Evolutionary conservation across 2,888 invertebrate species (phyloP).

Genomic region (Operophtera brumata): DNA sequence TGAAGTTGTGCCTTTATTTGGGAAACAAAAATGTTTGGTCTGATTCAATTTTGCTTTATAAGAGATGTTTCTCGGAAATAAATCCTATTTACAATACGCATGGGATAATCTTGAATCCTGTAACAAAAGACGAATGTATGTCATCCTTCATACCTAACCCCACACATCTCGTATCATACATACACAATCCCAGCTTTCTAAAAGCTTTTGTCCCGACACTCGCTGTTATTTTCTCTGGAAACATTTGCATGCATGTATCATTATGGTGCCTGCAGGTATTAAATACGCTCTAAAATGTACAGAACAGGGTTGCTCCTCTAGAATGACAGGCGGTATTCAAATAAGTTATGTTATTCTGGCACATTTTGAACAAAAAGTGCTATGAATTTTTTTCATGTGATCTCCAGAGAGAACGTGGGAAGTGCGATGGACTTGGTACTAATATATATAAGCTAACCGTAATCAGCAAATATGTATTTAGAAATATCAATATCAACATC

Average conservation of each 20-base stretch:
- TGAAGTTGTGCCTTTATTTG: too few species aligned
- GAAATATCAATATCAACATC: too few species aligned
- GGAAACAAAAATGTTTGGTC: too few species aligned
- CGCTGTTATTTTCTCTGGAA: conserved; percentile 55
- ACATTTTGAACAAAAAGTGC: neutral
- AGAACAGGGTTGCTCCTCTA: conserved; percentile 7
- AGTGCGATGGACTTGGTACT: too few species aligned
- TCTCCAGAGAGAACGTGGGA: neutral
- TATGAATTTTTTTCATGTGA: too few species aligned
- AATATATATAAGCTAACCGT: too few species aligned
- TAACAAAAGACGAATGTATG: conserved; percentile 4
- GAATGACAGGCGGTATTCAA: conserved; percentile 15
- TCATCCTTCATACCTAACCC: neutral
- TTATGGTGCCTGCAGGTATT: conserved; percentile 34
- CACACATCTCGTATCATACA: neutral
- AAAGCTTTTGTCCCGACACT: conserved; percentile 64
- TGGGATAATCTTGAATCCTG: conserved; percentile 1
- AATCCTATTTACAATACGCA: neutral
- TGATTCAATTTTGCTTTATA: too few species aligned
- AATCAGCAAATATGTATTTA: too few species aligned
- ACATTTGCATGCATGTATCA: conserved; percentile 59
- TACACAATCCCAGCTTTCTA: conserved; percentile 48
- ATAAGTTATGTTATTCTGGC: conserved; percentile 4
- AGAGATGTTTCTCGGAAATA: neutral
- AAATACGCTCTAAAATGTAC: conserved; percentile 17